Percentiles rank a stretch among this genome's conserved stretches.
These are phyloP conservation scores for Microctonus brassicae DNA, from an alignment of 2,888 invertebrate species.

Conservation along the genomic window DNA sequence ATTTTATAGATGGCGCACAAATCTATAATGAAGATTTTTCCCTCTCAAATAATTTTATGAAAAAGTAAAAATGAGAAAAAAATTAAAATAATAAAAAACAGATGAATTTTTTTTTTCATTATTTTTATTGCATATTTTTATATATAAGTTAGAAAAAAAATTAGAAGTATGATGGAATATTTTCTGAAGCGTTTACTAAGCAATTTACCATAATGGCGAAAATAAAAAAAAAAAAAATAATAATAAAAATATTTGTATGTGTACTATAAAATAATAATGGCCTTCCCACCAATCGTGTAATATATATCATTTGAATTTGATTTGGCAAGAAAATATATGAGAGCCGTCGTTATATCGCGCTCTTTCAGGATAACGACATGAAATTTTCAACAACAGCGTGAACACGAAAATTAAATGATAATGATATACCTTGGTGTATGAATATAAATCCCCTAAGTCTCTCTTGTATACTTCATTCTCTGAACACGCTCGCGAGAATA, in stretches of 20 bases:
- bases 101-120: not conserved
- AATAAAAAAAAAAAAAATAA: constrained; percentile 4
- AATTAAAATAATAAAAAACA: not conserved
- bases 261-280: constrained; percentile 30
- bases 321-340: constrained; percentile 35
- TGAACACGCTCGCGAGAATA: constrained; percentile 23
- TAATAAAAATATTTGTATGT: constrained; percentile 14
- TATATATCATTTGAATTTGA: constrained; percentile 43
- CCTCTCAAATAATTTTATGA: not conserved
- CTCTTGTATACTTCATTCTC: constrained; percentile 19
- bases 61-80: not conserved
- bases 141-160: not conserved
- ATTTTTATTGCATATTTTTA: not conserved
- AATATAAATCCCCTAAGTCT: constrained; percentile 29
- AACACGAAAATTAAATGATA: constrained; percentile 62
- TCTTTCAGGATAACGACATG: constrained; percentile 57
- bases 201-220: constrained; percentile 17
- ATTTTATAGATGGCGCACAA: not conserved
- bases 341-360: constrained; percentile 50
- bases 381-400: constrained; percentile 46
- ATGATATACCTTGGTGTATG: constrained; percentile 55
- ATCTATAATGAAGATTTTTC: not conserved
- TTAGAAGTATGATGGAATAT: not conserved
- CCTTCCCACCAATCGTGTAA: constrained; percentile 30
- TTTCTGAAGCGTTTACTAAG: constrained; percentile 31